Evolutionary conservation across 2,888 invertebrate genomes (phyloP).

Genomic region (Xestia rhomboidea): DNA sequence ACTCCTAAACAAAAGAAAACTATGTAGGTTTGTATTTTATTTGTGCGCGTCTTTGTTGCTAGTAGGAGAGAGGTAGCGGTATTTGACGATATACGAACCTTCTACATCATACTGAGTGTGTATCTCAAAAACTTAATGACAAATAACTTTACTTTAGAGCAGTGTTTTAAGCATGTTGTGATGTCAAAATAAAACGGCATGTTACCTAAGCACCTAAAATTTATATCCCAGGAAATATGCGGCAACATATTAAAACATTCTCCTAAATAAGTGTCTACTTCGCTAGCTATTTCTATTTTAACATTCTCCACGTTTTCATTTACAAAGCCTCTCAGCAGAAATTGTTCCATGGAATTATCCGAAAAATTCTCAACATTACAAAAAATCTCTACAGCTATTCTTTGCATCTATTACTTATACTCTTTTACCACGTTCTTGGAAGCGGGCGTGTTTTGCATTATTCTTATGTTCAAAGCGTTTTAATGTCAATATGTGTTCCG

Average conservation of each 20-base stretch:
- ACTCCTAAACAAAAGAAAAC: constrained; percentile 15
- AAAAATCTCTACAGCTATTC: constrained; percentile 53
- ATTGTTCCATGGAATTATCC: constrained; percentile 48
- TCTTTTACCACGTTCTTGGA: constrained; percentile 38
- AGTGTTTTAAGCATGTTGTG: constrained; percentile 21
- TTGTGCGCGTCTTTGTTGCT: neutral
- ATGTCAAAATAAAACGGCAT: constrained; percentile 21
- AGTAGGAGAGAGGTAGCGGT: neutral
- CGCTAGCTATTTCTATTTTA: constrained; percentile 45
- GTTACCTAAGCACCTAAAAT: constrained; percentile 27
- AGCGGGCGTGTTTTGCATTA: constrained; percentile 61
- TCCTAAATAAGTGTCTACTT: constrained; percentile 48
- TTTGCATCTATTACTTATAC: constrained; percentile 48
- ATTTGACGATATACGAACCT: neutral
- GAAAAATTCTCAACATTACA: constrained; percentile 51
- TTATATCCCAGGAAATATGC: constrained; percentile 40
- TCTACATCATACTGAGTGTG: neutral
- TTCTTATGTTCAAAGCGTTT: constrained; percentile 65
- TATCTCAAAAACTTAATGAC: constrained; percentile 5
- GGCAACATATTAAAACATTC: constrained; percentile 50
- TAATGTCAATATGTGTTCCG: constrained; percentile 67
- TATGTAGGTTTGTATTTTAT: neutral
- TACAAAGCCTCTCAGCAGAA: constrained; percentile 34
- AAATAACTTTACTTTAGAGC: constrained; percentile 3
- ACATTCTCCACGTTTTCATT: constrained; percentile 46